phyloP scores from a whole-genome alignment of 2,113 vertebrate genomes.

The Naja naja region DNA sequence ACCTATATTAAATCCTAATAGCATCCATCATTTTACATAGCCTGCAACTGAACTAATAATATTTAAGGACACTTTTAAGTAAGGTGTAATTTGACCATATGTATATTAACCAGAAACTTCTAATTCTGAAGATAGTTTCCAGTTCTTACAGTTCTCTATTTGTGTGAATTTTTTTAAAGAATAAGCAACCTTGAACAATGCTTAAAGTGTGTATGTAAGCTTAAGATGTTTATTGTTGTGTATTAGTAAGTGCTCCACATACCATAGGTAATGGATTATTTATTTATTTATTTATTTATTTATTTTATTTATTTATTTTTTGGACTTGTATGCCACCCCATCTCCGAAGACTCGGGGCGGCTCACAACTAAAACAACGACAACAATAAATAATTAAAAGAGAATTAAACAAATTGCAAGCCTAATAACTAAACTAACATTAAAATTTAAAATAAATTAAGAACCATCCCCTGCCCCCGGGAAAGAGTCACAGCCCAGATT shows the following conservation, averaged over 20 bases:
- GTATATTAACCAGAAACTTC: neutral
- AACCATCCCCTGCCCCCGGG: no score
- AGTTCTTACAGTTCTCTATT: neutral
- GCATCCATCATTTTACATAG: neutral
- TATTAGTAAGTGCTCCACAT: neutral
- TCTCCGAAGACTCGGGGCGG: no score
- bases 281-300: neutral
- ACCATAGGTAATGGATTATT: neutral
- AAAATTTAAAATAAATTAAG: no score
- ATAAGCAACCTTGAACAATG: neutral
- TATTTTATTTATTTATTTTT: no score
- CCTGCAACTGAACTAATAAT: neutral
- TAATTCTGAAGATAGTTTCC: neutral
- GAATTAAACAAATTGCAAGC: no score
- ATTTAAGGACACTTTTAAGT: neutral
- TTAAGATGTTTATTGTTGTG: neutral
- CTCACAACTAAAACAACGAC: no score
- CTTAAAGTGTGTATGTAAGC: neutral
- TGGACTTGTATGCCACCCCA: no score
- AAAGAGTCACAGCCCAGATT: no score
- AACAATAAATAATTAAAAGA: no score
- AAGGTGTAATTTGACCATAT: neutral
- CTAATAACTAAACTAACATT: no score
- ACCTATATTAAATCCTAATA: neutral
- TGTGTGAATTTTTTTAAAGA: neutral